Evolutionary conservation across 2,113 vertebrate genomes (phyloP).

Genomic region (Ginglymostoma cirratum): DNA sequence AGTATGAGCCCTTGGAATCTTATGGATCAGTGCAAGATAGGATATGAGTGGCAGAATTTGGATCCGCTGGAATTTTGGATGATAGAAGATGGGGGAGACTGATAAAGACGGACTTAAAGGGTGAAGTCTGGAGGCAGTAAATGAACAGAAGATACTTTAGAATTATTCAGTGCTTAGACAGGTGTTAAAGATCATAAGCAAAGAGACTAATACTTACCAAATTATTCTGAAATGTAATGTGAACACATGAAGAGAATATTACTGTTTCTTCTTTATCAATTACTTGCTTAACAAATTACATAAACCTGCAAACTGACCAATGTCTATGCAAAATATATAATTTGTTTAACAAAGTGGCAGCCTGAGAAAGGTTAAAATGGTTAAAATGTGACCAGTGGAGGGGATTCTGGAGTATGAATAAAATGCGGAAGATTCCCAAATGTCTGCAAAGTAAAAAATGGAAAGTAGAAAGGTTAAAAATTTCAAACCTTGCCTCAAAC

Average conservation of each 20-base stretch:
- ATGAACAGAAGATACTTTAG: not conserved
- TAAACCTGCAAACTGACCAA: slow-evolving; percentile 75
- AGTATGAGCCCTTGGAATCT: not conserved
- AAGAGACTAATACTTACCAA: slow-evolving; percentile 61
- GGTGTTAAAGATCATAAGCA: not conserved
- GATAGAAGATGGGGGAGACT: not conserved
- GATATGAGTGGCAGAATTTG: not conserved
- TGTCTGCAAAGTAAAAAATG: not conserved
- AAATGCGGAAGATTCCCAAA: not conserved
- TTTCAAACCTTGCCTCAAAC: not conserved
- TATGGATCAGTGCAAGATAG: not conserved
- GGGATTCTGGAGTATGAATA: not conserved
- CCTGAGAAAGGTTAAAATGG: not conserved
- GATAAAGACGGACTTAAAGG: not conserved
- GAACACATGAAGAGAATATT: slow-evolving; percentile 83
- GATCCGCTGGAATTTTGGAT: not conserved
- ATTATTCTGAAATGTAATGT: slow-evolving; percentile 80
- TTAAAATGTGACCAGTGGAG: not conserved
- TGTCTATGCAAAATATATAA: slow-evolving; percentile 58
- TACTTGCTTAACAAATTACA: slow-evolving; percentile 76
- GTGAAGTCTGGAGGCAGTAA: not conserved
- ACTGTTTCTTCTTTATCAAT: slow-evolving; percentile 73
- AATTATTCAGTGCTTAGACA: not conserved
- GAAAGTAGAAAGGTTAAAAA: not conserved
- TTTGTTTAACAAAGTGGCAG: not conserved